Conservation (phyloP, 2,113 vertebrate genomes). For the Phainopepla nitens region DNA sequence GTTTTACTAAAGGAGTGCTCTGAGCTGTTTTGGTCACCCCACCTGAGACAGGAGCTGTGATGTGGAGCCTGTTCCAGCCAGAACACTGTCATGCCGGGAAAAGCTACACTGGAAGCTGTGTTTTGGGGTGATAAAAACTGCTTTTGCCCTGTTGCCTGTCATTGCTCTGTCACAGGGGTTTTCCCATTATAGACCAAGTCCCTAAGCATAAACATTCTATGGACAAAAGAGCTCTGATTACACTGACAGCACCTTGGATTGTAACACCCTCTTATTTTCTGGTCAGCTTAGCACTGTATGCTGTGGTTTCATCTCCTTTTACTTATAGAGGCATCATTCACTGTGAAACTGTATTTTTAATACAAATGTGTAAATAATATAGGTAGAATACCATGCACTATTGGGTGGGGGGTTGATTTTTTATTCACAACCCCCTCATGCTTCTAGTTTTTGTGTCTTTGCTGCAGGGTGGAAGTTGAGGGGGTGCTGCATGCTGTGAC, state of each 20-base stretch:
- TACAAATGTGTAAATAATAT: not conserved
- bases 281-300: not conserved
- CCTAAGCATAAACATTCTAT: not conserved
- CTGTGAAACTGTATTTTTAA: not conserved
- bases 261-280: not conserved
- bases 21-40: not conserved
- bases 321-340: not conserved
- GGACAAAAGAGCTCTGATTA: not conserved
- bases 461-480: not conserved
- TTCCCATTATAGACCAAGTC: not conserved
- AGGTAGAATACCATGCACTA: not conserved
- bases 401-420: not conserved
- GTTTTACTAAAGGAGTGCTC: not conserved
- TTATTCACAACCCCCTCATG: not conserved
- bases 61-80: not conserved
- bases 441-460: not conserved
- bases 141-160: not conserved
- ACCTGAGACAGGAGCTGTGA: not conserved
- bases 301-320: not conserved
- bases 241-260: not conserved
- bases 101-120: not conserved
- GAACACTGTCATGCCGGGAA: not conserved
- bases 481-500: not conserved
- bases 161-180: not conserved
- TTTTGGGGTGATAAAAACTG: not conserved